phyloP scores from a whole-genome alignment of 1,140 invertebrate genomes.

The Scaptomyza montana region DNA sequence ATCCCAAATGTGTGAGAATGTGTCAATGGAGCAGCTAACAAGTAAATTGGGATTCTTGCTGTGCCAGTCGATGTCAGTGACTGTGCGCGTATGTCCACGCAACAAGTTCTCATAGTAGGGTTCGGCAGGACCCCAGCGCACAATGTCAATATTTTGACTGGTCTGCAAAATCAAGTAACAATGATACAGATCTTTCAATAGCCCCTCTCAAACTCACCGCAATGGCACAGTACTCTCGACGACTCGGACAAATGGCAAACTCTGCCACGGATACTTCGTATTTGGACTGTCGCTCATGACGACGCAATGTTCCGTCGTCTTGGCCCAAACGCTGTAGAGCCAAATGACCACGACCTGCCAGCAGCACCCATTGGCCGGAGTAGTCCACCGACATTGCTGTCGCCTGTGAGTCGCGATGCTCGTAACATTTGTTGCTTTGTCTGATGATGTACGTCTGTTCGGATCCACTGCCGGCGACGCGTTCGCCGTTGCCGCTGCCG shows the following conservation, averaged over 20 bases:
- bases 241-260: constrained; percentile 93
- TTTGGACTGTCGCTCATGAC: constrained; percentile 94
- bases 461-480: constrained; percentile 25
- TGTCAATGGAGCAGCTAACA: constrained; percentile 96
- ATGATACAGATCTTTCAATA: not conserved
- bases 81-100: constrained; percentile 92
- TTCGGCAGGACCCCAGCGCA: constrained; percentile 89
- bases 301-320: constrained; percentile 89
- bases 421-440: constrained; percentile 75
- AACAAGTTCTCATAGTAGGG: constrained; percentile 89
- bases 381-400: constrained; percentile 96
- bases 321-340: constrained; percentile 91
- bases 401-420: constrained; percentile 88
- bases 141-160: constrained; percentile 93
- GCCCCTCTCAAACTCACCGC: constrained; percentile 87
- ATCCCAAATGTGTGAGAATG: constrained; percentile 97
- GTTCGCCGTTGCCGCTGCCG: constrained; percentile 41
- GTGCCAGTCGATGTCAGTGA: constrained; percentile 97
- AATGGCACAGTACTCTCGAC: constrained; percentile 93
- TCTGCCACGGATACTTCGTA: constrained; percentile 96
- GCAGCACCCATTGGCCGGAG: constrained; percentile 91
- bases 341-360: constrained; percentile 90
- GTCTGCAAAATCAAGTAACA: constrained; percentile 86
- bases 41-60: constrained; percentile 93
- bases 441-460: constrained; percentile 73